Evolutionary conservation across 2,888 invertebrate species (phyloP), one percentile per base, ranked within the genome.

Genomic region (Cryptophagus acutangulus): DNA sequence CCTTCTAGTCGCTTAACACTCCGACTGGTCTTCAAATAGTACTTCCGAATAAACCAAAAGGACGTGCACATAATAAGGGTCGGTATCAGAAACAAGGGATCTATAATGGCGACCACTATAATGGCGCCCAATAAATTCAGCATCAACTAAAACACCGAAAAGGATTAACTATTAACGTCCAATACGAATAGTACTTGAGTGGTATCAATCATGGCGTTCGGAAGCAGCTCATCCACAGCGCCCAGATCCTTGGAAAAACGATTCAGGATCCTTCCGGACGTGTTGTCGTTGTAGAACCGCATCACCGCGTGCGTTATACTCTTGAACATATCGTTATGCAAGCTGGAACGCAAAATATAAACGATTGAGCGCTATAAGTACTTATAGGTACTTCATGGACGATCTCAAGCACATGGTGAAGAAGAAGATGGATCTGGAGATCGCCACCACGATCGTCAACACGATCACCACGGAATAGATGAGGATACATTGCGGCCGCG

Each of bases 201-300:
- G 13, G 65, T 64, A 63, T 72, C 72, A 43, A 73, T 69, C 52
- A 74, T 64, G 3, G 69, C 68, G 43, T 57, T 64, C 0, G 76
- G 75, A 20, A 77, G 50, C 10, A 71, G 43, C 52, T 77, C 77
- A 50, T 77, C 77, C 46, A 76, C 72, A 0, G 72, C 63, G 3
- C 76, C 82, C 37, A 81, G 71, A 61, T 85, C 84, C 63, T 84
- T 84, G 0, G 84, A 78, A 63, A 85, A 84, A 38, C 84, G 68
- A 61, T 84, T 84, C 40, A 85, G 64, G 48, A 85, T 78, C 45
- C 74, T 67, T 9, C 75, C 75, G 33, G 86, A 80, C 3, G 87
- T 81, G 66, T 88, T 87, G 0, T 74, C 77, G 57, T 88, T 83
- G 58, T 89, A 91, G 66, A 90, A 90, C 43, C 74, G 67, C 73